Base-by-base conservation (phyloP, 1,140 invertebrate genomes). In the Drosophila mauritiana region DNA sequence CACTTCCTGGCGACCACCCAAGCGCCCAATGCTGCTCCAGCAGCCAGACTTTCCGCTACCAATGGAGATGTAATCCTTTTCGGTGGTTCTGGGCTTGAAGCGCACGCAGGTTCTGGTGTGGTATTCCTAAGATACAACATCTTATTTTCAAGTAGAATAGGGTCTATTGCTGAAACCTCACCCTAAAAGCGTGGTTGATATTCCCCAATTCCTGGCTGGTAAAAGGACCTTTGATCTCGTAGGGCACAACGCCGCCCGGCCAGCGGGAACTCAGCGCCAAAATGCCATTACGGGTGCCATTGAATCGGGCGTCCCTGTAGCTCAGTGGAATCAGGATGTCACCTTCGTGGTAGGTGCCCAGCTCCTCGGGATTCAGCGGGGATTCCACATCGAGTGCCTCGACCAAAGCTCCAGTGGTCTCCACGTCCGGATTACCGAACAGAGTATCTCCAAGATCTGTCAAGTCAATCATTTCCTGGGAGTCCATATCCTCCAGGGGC, bases 1-100 rank as follows among this genome's bases (percentile, higher is more conserved):
- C 7, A 92, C 78, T 15, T 80, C 79, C 61, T 93, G 83, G 12
- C 91, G 89, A 22, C 94, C 93, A 74, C 96, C 96, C 6, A 95
- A 92, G 0, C 94, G 93, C 0, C 96, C 96, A 3, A 97, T 95
- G 73, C 94, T 95, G 8, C 96, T 96, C 96, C 96, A 97, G 88
- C 97, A 98, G 2, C 97, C 97, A 0, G 94, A 94, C 17, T 94
- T 94, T 2, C 93, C 92, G 52, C 93, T 95, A 0, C 93, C 94
- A 40, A 97, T 95, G 2, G 93, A 91, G 22, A 97, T 92, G 85
- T 96, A 97, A 90, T 97, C 95, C 1, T 39, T 89, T 57, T 96
- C 94, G 0, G 92, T 92, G 0, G 80, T 93, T 69, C 94, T 93
- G 0, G 94, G 94, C 10, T 94, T 94, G 78, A 96, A 97, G 34